Percentiles rank a stretch among this genome's conserved stretches.
phyloP scores from a whole-genome alignment of 2,797 vertebrate species.

The Cuniculus paca region DNA sequence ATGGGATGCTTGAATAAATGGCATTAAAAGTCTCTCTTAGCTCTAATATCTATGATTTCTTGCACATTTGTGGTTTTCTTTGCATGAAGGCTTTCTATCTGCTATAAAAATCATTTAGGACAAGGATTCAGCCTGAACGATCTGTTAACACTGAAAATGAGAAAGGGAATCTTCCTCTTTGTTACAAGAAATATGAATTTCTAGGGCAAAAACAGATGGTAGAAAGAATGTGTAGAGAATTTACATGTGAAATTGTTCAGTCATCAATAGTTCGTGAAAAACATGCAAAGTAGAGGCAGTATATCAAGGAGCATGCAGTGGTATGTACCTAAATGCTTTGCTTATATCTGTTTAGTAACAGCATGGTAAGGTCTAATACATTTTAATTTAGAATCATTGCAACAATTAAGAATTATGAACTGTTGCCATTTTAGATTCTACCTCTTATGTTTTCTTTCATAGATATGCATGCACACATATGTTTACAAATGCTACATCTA shows the following conservation, averaged over 20 bases:
- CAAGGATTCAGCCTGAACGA: neutral
- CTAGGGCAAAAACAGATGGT: neutral
- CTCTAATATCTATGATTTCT: neutral
- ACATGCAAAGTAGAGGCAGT: neutral
- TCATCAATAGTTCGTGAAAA: neutral
- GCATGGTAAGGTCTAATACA: neutral
- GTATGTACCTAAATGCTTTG: neutral
- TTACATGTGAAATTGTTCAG: neutral
- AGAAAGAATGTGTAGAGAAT: neutral
- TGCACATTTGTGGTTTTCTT: neutral
- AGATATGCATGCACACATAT: neutral
- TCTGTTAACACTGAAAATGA: neutral
- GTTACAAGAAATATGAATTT: neutral
- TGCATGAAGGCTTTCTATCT: neutral
- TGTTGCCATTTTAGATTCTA: neutral
- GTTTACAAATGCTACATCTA: neutral
- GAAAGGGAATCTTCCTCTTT: neutral
- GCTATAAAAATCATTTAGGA: neutral
- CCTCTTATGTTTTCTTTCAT: neutral
- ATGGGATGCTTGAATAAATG: neutral
- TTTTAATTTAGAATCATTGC: neutral
- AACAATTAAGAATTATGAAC: constrained; percentile 8
- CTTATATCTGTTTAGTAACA: neutral
- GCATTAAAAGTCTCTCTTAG: neutral
- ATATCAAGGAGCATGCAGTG: neutral